Base-by-base conservation (phyloP, 35 echinoderm and acorn worm genomes). In the Strongylocentrotus purpuratus region DNA sequence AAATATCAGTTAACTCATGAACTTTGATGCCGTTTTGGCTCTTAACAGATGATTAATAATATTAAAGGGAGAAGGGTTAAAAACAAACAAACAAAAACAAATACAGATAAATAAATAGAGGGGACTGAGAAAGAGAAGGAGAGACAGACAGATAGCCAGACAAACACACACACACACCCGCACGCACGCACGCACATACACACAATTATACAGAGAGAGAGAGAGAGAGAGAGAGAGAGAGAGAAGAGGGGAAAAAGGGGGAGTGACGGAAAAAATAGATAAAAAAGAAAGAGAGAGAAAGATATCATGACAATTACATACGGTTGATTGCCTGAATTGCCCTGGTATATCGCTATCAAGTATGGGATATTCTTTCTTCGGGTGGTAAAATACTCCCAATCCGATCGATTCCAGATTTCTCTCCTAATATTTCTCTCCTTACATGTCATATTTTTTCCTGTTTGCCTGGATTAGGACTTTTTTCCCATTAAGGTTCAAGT, bases 351-450 rank as follows among this genome's bases (percentile, higher is more conserved):
- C 87, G 9, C 87, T 89, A 89, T 89, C 87, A 89, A 89, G 32
- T 33, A 89, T 46, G 87, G 45, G 12, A 89, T 89, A 89, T 15
- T 15, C 18, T 89, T 89, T 12, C 87, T 46, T 32, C 45, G 33
- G 87, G 87, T 89, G 87, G 87, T 89, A 89, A 89, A 89, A 89
- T 89, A 89, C 87, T 89, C 87, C 87, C 32, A 45, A 33, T 33
- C 87, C 12, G 87, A 45, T 89, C 87, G 45, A 89, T 78, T 78
- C 65, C 65, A n/a, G 65, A 78, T 78, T 78, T 78, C 65, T 31
- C 25, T 78, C 25, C 65, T 78, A 78, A 78, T 78, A 78, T 78
- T 78, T 78, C 65, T 78, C 65, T 22, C 65, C 65, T 78, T 78
- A n/a, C 28, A 28, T 78, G 65, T 78, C 65, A 78, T 78, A 78